These are phyloP conservation scores for Apamea epomidion DNA, from an alignment of 2,888 invertebrate species.

Conservation along the genomic window DNA sequence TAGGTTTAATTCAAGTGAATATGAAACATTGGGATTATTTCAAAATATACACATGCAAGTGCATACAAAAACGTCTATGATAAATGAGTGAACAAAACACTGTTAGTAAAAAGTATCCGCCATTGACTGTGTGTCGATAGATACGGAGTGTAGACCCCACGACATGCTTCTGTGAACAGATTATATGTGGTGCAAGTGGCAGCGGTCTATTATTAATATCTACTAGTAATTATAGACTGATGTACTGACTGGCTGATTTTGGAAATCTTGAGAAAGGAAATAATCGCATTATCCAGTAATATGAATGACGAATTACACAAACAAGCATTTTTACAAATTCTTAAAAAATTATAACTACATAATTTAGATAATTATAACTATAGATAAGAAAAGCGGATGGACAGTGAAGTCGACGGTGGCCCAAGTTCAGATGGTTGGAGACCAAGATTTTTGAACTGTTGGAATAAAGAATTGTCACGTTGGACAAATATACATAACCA, in stretches of 20 bases:
- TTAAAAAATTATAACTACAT: no score
- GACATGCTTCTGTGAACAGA: slow-evolving; percentile 69
- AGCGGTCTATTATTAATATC: slow-evolving; percentile 20
- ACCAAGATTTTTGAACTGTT: background rate
- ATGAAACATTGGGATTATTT: slow-evolving; percentile 42
- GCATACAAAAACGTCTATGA: slow-evolving; percentile 51
- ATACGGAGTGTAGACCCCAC: slow-evolving; percentile 52
- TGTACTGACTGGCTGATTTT: background rate
- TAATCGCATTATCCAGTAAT: background rate
- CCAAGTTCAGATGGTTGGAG: background rate
- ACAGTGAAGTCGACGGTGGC: background rate
- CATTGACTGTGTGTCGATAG: slow-evolving; percentile 47
- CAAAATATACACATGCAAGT: slow-evolving; percentile 47
- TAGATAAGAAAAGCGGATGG: background rate
- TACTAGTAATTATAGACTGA: background rate
- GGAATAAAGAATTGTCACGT: background rate
- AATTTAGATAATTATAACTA: no score
- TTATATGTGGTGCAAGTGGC: slow-evolving; percentile 37
- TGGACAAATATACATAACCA: background rate
- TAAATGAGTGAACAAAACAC: slow-evolving; percentile 61
- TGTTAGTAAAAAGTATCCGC: slow-evolving; percentile 46
- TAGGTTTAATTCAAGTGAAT: slow-evolving; percentile 41
- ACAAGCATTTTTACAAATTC: background rate
- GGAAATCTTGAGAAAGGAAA: background rate
- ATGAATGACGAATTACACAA: background rate